A percentile compares a stretch with the other conserved stretches of the same genome.
Evolutionary conservation across 2,888 invertebrate species (phyloP).

Genomic region (Cremastobaeus sp.): DNA sequence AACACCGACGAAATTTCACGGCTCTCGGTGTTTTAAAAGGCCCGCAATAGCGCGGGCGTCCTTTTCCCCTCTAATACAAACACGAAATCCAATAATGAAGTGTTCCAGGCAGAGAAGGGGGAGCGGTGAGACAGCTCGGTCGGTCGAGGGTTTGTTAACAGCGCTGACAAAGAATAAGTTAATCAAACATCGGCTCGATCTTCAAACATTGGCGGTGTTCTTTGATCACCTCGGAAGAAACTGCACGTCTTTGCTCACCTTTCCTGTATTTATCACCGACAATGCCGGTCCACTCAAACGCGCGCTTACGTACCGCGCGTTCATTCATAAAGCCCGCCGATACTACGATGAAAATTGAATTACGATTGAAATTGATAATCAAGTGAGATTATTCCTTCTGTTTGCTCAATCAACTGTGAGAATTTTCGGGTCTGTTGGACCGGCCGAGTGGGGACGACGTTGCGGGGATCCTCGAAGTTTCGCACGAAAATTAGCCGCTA

Average conservation of each 20-base stretch:
- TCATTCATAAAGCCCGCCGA: constrained; percentile 65
- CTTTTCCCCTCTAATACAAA: constrained; percentile 52
- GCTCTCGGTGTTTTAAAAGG: constrained; percentile 40
- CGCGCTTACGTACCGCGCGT: constrained; percentile 57
- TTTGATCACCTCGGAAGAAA: constrained; percentile 73
- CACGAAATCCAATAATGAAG: constrained; percentile 57
- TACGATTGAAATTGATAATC: no score
- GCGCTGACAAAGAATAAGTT: constrained; percentile 76
- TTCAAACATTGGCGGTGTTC: constrained; percentile 74
- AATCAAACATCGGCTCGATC: constrained; percentile 75
- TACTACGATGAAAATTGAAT: constrained; percentile 34
- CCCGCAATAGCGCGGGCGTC: constrained; percentile 30
- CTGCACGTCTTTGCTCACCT: constrained; percentile 68
- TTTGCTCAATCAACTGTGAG: no score
- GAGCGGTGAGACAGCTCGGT: constrained; percentile 55
- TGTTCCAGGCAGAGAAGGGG: constrained; percentile 35
- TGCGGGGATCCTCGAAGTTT: no score
- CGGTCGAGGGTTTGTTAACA: constrained; percentile 72
- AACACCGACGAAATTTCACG: constrained; percentile 52
- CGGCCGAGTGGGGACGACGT: no score
- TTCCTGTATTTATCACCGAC: constrained; percentile 65
- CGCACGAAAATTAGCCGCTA: constrained; percentile 34
- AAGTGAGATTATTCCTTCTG: no score
- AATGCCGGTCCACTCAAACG: constrained; percentile 50
- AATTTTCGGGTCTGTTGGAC: no score